Evolutionary conservation across 1,140 invertebrate species (phyloP).

Genomic region (Neodiprion virginianus): DNA sequence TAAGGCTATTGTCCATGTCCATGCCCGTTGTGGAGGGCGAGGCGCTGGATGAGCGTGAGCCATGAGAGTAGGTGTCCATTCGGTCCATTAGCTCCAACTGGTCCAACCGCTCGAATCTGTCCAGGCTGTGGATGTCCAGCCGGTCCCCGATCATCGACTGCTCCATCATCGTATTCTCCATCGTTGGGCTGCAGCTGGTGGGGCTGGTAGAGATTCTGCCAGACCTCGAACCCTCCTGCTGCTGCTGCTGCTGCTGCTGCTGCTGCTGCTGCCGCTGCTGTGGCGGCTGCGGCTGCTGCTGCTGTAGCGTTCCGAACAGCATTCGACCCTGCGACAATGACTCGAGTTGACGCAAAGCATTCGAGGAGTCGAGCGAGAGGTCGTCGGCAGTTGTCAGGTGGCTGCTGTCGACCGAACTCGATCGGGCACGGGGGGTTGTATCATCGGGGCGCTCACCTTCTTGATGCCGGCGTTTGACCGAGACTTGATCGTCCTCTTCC

Average conservation of each 20-base stretch:
- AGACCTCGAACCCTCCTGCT: slow-evolving; percentile 53
- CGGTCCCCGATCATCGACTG: slow-evolving; percentile 25
- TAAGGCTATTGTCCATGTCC: slow-evolving; percentile 60
- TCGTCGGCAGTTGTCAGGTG: slow-evolving; percentile 64
- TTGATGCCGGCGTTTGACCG: slow-evolving; percentile 29
- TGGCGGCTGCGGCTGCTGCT: slow-evolving; percentile 20
- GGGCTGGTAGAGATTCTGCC: slow-evolving; percentile 61
- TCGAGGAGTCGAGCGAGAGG: slow-evolving; percentile 70
- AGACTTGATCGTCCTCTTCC: slow-evolving; percentile 30
- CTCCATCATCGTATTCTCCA: slow-evolving; percentile 30
- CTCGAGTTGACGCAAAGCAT: slow-evolving; percentile 80
- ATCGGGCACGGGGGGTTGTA: slow-evolving; percentile 53
- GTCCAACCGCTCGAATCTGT: slow-evolving; percentile 39
- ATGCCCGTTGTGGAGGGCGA: slow-evolving; percentile 61
- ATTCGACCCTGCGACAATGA: slow-evolving; percentile 78
- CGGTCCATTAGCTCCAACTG: slow-evolving; percentile 17
- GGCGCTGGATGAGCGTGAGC: slow-evolving; percentile 60
- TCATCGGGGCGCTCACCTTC: slow-evolving; percentile 61
- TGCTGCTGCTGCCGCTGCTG: slow-evolving; percentile 14
- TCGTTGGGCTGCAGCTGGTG: slow-evolving; percentile 64
- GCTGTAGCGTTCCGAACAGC: slow-evolving; percentile 46
- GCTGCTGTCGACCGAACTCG: slow-evolving; percentile 66
- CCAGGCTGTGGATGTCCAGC: slow-evolving; percentile 29
- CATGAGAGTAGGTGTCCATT: slow-evolving; percentile 58
- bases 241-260: slow-evolving; percentile 36